A percentile compares a stretch with the other conserved stretches of the same genome.
Conservation (phyloP, 2,797 vertebrate species). For the Arctocebus calabarensis region DNA sequence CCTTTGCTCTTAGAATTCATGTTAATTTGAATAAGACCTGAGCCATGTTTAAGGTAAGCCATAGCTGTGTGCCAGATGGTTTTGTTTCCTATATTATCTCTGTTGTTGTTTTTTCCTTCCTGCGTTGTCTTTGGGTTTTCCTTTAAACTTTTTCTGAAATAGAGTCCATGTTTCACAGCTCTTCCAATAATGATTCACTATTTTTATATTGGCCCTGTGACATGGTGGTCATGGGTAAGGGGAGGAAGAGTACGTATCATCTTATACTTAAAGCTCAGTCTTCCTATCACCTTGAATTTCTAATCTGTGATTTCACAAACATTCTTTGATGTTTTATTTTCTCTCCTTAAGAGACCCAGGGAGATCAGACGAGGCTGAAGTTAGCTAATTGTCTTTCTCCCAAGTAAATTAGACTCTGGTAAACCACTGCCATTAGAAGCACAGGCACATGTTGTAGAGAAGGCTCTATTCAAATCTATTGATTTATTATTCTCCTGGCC, state of each 20-base stretch:
- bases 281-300: background rate
- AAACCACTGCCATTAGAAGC: background rate
- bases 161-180: too few relatives aligned
- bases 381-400: background rate
- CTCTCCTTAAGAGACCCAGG: background rate
- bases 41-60: background rate
- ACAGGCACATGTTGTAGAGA: background rate
- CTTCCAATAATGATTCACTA: background rate
- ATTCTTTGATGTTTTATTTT: background rate
- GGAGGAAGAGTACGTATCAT: background rate
- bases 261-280: background rate
- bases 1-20: background rate
- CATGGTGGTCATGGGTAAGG: rapidly evolving
- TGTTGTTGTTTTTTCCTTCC: background rate
- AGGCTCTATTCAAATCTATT: background rate
- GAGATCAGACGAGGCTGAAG: background rate
- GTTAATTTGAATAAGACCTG: background rate
- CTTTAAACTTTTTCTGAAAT: background rate
- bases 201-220: background rate
- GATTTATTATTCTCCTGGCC: background rate
- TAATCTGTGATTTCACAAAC: background rate
- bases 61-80: background rate
- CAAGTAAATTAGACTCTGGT: background rate
- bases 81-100: background rate
- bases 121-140: background rate